Base-by-base conservation (phyloP, 1,140 invertebrate genomes). In the Microplitis demolitor region DNA sequence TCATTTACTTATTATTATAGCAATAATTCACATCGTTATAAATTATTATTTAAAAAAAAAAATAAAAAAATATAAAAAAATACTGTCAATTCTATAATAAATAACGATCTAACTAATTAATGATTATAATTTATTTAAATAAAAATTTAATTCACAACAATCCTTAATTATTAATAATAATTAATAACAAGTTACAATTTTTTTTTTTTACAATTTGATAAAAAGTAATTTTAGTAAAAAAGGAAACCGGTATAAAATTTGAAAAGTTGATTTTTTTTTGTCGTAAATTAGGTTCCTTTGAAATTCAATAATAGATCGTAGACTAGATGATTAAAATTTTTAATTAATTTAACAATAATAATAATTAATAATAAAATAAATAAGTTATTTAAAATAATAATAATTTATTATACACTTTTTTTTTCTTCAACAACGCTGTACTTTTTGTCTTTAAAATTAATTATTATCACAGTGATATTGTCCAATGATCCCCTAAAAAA, bases 401-500 rank as follows among this genome's bases (percentile, higher is more conserved):
- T 8, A 50, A 6, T 13, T 50, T 31, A 16, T 66, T 13, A 66
- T 14, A n/a, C 8, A 14, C 58, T 6, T 64, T 74, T 80, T 70
- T 78, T 80, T 16, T 70, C 13, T 24, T 79, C 72, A 35, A 75
- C 77, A 73, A 72, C 64, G 33, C 61, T 80, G 72, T 81, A 81
- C 78, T 86, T 87, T 64, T 88, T 89, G 83, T 93, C 89, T 78
- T 90, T 90, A 79, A 98, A 93, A 87, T 96, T 94, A 60, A 98
- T 94, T 56, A 99, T 90, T 80, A 98, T 88, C 13, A 98, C 95
- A 35, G 96, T 97, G 66, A 99, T 98, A 87, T 99, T 99, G 87
- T 99, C 97, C 67, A 95, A 90, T 3, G 97, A 98, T 33, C 96
- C 96, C 78, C 94, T 86, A 73, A 8, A 80, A 82, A 31, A 39